Conservation (phyloP, 2,113 vertebrate genomes). For the Sardina pilchardus region DNA sequence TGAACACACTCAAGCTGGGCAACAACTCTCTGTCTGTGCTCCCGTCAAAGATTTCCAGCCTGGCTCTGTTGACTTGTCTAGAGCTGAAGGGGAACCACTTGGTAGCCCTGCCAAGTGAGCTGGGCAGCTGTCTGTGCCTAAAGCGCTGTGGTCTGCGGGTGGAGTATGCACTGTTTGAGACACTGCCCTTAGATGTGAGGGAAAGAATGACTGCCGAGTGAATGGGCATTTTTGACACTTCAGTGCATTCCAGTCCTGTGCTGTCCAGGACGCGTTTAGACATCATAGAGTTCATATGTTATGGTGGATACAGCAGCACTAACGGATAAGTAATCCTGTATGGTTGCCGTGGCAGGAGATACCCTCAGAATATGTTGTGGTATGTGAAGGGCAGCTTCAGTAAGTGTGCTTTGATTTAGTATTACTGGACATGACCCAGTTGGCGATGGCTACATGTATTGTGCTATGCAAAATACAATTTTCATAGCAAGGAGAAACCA, state of each 20-base stretch:
- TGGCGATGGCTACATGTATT: neutral
- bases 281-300: neutral
- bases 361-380: neutral
- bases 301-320: conserved; percentile 13
- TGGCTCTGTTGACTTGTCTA: conserved; percentile 82
- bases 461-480: neutral
- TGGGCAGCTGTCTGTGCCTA: conserved; percentile 84
- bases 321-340: conserved; percentile 42
- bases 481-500: neutral
- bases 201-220: conserved; percentile 94
- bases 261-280: no score
- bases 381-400: no score
- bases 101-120: conserved; percentile 87
- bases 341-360: neutral
- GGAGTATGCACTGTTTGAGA: conserved; percentile 92
- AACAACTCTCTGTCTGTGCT: conserved; percentile 89
- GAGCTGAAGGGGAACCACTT: conserved; percentile 98
- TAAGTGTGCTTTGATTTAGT: neutral
- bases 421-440: neutral
- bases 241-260: neutral
- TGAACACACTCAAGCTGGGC: conserved; percentile 93
- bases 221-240: conserved; percentile 41
- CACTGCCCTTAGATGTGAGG: conserved; percentile 91
- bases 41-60: conserved; percentile 92
- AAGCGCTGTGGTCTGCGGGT: conserved; percentile 85